phyloP scores from a whole-genome alignment of 35 echinoderm and acorn worm genomes.

The Lytechinus variegatus region DNA sequence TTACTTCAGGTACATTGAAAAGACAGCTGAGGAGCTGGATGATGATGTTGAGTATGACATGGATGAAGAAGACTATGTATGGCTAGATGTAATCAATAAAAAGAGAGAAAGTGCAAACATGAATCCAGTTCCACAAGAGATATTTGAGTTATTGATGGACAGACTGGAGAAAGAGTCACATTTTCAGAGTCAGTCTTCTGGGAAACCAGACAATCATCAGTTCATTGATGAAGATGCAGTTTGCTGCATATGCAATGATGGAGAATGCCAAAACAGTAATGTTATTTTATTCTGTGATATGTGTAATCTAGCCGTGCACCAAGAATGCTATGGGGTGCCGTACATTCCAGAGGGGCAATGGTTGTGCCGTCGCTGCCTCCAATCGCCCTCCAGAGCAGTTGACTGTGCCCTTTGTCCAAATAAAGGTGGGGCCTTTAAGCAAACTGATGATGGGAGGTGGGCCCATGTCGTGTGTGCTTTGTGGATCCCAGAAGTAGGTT shows the following conservation, averaged over 20 bases:
- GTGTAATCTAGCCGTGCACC: slow-evolving; percentile 99
- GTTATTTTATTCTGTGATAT: slow-evolving; percentile 99
- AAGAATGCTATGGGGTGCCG: slow-evolving; percentile 99
- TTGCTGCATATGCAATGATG: slow-evolving; percentile 97
- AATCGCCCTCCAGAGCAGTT: slow-evolving; percentile 96
- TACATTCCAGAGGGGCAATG: slow-evolving; percentile 99
- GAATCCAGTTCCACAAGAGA: slow-evolving; percentile 79
- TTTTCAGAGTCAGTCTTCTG: slow-evolving; percentile 95
- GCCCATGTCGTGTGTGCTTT: slow-evolving; percentile 97
- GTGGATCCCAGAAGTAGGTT: slow-evolving; percentile 99
- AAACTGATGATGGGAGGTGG: slow-evolving; percentile 97
- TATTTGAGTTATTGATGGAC: slow-evolving; percentile 98
- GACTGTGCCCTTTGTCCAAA: slow-evolving; percentile 99
- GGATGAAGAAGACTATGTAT: slow-evolving; percentile 98
- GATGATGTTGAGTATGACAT: slow-evolving; percentile 99
- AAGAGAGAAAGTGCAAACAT: slow-evolving; percentile 71
- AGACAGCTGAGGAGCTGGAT: slow-evolving; percentile 93
- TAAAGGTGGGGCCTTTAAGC: slow-evolving; percentile 98
- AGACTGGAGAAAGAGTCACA: slow-evolving; percentile 97
- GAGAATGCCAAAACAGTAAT: slow-evolving; percentile 99
- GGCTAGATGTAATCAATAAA: slow-evolving; percentile 94
- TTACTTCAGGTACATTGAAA: slow-evolving; percentile 96
- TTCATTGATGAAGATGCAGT: slow-evolving; percentile 99
- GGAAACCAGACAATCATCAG: slow-evolving; percentile 81
- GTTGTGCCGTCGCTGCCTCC: slow-evolving; percentile 93